Evolutionary conservation across 2,888 invertebrate species (phyloP).

Genomic region (Cyclophora albipunctata): DNA sequence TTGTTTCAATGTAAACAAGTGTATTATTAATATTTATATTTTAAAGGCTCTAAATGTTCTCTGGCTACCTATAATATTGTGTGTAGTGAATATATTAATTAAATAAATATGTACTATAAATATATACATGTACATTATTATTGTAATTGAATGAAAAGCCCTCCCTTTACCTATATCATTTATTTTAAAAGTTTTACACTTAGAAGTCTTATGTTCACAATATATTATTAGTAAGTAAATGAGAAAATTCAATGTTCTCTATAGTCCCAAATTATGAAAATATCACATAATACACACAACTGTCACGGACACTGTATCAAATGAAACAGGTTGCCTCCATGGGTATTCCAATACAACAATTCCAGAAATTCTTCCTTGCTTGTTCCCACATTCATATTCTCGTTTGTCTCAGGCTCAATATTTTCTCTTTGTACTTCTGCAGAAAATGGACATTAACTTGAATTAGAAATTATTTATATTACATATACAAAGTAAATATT

Average conservation of each 20-base stretch:
- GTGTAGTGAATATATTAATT: slow-evolving; percentile 29
- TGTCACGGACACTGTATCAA: slow-evolving; percentile 58
- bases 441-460: slow-evolving; percentile 63
- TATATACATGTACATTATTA: slow-evolving; percentile 15
- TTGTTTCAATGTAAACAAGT: slow-evolving; percentile 17
- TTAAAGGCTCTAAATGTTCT: slow-evolving; percentile 29
- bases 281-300: slow-evolving; percentile 38
- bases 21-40: slow-evolving; percentile 36
- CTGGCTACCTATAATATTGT: slow-evolving; percentile 22
- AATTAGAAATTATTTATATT: slow-evolving; percentile 36
- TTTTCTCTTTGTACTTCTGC: slow-evolving; percentile 72
- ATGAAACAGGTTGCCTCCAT: slow-evolving; percentile 78
- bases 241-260: slow-evolving; percentile 12
- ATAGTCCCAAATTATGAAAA: slow-evolving; percentile 37
- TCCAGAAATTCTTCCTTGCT: slow-evolving; percentile 69
- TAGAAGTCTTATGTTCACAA: slow-evolving; percentile 19
- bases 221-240: slow-evolving; percentile 12
- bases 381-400: slow-evolving; percentile 62
- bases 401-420: slow-evolving; percentile 68
- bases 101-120: slow-evolving; percentile 31
- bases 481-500: slow-evolving; percentile 4
- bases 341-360: slow-evolving; percentile 77
- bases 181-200: slow-evolving; percentile 51
- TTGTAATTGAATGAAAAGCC: slow-evolving; percentile 50
- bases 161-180: slow-evolving; percentile 50